Evolutionary conservation across 2,888 invertebrate species (phyloP).

Genomic region (Cheiracanthium punctorium): DNA sequence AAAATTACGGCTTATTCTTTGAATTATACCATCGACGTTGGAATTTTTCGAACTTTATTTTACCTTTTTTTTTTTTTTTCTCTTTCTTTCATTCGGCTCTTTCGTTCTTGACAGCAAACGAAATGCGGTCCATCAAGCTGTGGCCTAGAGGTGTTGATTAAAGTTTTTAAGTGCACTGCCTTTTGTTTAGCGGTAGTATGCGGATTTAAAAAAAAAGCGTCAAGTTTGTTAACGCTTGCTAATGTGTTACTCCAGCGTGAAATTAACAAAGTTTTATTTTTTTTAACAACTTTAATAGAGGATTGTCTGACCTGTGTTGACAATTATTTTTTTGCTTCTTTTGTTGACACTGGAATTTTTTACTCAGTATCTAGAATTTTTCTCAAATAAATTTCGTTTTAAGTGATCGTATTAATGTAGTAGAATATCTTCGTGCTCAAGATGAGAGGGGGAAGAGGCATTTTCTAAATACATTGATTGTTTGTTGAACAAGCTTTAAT

Average conservation of each 20-base stretch:
- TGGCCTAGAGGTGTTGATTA: background rate
- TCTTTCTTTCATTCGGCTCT: too few species aligned
- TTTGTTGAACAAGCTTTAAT: too few species aligned
- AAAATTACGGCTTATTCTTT: background rate
- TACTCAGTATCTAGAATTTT: too few species aligned
- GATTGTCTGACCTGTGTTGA: too few species aligned
- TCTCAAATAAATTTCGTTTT: too few species aligned
- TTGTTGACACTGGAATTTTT: too few species aligned
- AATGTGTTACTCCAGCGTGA: background rate
- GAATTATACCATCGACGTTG: background rate
- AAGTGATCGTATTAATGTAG: too few species aligned
- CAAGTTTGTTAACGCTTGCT: background rate
- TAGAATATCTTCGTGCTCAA: constrained; percentile 2
- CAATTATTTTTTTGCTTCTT: too few species aligned
- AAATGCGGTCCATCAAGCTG: background rate
- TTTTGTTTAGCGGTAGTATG: background rate
- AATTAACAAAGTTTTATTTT: background rate
- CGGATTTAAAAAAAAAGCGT: background rate
- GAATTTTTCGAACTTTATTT: background rate
- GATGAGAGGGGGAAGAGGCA: background rate
- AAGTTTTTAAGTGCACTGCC: background rate
- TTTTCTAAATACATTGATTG: too few species aligned
- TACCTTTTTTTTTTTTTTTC: background rate
- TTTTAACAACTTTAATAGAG: background rate
- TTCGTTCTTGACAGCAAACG: too few species aligned